Evolutionary conservation across 2,888 invertebrate species (phyloP).

Genomic region (Agrochola lychnidis): DNA sequence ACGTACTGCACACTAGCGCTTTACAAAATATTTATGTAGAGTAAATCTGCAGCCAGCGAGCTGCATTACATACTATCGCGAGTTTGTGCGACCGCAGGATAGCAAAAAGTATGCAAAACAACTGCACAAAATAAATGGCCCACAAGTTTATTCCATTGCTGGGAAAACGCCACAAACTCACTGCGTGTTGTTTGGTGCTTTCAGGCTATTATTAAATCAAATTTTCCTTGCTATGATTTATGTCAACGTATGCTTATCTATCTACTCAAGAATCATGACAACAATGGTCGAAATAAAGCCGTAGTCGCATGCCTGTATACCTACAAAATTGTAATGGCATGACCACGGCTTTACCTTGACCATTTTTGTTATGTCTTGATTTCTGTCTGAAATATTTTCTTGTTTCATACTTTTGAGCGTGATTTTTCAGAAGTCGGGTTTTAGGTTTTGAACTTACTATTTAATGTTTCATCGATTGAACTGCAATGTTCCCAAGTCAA

Average conservation of each 20-base stretch:
- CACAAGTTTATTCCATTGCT: background rate
- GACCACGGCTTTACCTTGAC: too few relatives aligned
- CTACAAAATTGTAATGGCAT: too few relatives aligned
- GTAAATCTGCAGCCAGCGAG: background rate
- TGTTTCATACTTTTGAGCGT: too few relatives aligned
- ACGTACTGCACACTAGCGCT: slow-evolving; percentile 2
- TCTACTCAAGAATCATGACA: background rate
- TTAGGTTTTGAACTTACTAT: too few relatives aligned
- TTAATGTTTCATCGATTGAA: too few relatives aligned
- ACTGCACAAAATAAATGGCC: background rate
- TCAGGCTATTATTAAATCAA: background rate
- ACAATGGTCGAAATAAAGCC: too few relatives aligned
- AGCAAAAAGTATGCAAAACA: slow-evolving; percentile 5
- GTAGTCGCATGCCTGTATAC: too few relatives aligned
- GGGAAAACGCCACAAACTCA: background rate
- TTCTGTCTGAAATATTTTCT: too few relatives aligned
- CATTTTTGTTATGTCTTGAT: too few relatives aligned
- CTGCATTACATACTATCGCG: slow-evolving; percentile 19
- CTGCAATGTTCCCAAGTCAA: too few relatives aligned
- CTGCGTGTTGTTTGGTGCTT: background rate
- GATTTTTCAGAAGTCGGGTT: too few relatives aligned
- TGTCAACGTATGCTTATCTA: background rate
- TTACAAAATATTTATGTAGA: slow-evolving; percentile 20
- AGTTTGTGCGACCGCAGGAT: slow-evolving; percentile 16
- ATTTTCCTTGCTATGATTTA: background rate